These are phyloP conservation scores for Bugula neritina DNA, from an alignment of 2,888 invertebrate species.

Conservation along the genomic window DNA sequence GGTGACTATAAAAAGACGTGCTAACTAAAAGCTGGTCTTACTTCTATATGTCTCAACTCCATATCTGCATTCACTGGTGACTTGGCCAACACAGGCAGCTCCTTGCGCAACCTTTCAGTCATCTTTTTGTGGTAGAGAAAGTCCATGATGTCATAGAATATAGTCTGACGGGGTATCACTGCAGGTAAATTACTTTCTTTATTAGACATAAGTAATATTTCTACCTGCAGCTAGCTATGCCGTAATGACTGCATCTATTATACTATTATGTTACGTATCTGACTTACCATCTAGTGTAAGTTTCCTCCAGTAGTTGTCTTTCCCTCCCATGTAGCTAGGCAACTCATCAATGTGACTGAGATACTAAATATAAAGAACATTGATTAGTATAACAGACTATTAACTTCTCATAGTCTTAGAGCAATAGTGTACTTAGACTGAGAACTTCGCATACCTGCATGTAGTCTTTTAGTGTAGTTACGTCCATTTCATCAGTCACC, in stretches of 20 bases:
- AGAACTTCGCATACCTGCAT: conserved; percentile 51
- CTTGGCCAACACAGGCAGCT: conserved; percentile 41
- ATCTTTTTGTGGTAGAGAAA: conserved; percentile 45
- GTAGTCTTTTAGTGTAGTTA: conserved; percentile 53
- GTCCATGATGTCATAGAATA: conserved; percentile 51
- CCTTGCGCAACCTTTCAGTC: conserved; percentile 39
- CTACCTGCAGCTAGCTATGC: too few species aligned
- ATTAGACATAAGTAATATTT: too few species aligned
- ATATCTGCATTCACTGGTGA: conserved; percentile 47
- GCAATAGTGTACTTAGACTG: too few species aligned
- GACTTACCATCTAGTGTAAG: conserved; percentile 47
- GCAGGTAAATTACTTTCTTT: conserved; percentile 28
- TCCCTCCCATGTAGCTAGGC: conserved; percentile 49
- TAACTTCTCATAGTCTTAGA: too few species aligned
- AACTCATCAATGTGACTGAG: conserved; percentile 49
- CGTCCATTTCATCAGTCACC: conserved; percentile 47
- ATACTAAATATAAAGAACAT: conserved; percentile 44
- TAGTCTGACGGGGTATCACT: conserved; percentile 48
- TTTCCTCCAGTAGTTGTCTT: conserved; percentile 51
- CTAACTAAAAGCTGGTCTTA: too few species aligned
- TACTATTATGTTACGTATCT: too few species aligned
- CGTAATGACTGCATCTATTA: too few species aligned
- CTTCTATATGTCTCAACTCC: conserved; percentile 45
- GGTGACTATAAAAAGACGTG: background rate
- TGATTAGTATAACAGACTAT: too few species aligned